Conservation (phyloP, 2,888 invertebrate species). For the Idaea biselata region DNA sequence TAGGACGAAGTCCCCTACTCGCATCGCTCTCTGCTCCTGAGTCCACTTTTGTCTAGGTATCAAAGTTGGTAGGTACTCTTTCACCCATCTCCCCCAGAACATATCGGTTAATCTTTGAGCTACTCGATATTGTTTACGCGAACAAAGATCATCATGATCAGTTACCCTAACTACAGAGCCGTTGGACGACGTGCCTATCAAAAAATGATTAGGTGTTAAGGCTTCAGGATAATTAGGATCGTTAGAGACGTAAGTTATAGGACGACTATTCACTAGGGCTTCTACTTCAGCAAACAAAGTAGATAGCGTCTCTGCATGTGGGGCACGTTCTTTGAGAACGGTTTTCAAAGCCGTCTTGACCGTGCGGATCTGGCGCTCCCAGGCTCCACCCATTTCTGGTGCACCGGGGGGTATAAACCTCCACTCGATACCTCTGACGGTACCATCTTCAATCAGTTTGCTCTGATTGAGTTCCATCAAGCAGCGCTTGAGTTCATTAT, state of each 20-base stretch:
- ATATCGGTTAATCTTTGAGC: slow-evolving; percentile 20
- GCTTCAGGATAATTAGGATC: slow-evolving; percentile 13
- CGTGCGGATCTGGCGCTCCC: slow-evolving; percentile 9
- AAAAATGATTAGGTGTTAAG: slow-evolving; percentile 22
- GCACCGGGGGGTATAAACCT: slow-evolving; percentile 9
- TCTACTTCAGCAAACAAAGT: no score
- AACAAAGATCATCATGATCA: slow-evolving; percentile 11
- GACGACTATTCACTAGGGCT: slow-evolving; percentile 17
- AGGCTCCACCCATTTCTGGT: slow-evolving; percentile 6
- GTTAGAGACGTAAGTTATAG: slow-evolving; percentile 14
- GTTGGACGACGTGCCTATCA: slow-evolving; percentile 15
- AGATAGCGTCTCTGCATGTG: no score
- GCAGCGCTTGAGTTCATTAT: slow-evolving; percentile 14
- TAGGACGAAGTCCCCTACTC: not conserved
- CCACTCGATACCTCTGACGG: slow-evolving; percentile 4
- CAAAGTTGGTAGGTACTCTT: slow-evolving; percentile 1
- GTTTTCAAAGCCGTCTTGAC: slow-evolving; percentile 10
- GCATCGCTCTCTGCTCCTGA: not conserved
- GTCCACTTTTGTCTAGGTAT: slow-evolving; percentile 7
- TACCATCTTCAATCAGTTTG: slow-evolving; percentile 4
- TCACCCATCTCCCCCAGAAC: slow-evolving; percentile 25
- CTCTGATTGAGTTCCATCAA: not conserved
- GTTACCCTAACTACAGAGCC: slow-evolving; percentile 12
- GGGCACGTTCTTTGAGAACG: no score
- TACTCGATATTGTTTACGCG: slow-evolving; percentile 12